Evolutionary conservation across 2,888 invertebrate genomes (phyloP).

Genomic region (Sussaba pulchella): DNA sequence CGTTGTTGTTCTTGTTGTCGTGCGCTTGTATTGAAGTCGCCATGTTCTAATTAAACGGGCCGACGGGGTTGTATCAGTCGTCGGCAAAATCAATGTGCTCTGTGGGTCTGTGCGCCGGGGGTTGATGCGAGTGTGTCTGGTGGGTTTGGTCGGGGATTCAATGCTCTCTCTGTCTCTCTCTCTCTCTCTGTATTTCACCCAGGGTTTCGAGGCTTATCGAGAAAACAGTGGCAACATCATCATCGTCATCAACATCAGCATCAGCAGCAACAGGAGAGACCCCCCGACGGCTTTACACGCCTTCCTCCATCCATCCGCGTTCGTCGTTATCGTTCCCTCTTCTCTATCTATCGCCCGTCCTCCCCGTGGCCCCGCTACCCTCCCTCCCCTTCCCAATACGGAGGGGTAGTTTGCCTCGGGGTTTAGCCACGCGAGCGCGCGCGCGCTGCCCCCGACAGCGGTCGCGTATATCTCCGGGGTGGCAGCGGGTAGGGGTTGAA

Average conservation of each 20-base stretch:
- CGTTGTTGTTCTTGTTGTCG: slow-evolving; percentile 83
- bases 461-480: slow-evolving; percentile 2
- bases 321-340: slow-evolving; percentile 27
- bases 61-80: slow-evolving; percentile 83
- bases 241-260: slow-evolving; percentile 26
- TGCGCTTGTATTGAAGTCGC: slow-evolving; percentile 83
- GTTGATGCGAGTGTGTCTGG: slow-evolving; percentile 57
- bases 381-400: not conserved
- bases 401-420: slow-evolving; percentile 38
- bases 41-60: slow-evolving; percentile 83
- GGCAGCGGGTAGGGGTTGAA: not conserved
- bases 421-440: not conserved
- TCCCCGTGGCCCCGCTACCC: slow-evolving; percentile 12
- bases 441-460: not conserved
- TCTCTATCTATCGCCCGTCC: slow-evolving; percentile 1
- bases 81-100: slow-evolving; percentile 82
- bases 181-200: slow-evolving; percentile 46
- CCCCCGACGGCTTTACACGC: slow-evolving; percentile 15
- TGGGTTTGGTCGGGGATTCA: slow-evolving; percentile 47
- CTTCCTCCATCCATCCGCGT: slow-evolving; percentile 24
- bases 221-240: slow-evolving; percentile 9
- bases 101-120: slow-evolving; percentile 42
- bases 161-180: too few species aligned
- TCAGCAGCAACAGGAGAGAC: slow-evolving; percentile 19
- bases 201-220: slow-evolving; percentile 14